Percentiles rank a stretch among this genome's conserved stretches.
Evolutionary conservation across 2,797 vertebrate species (phyloP).

Genomic region (Squalus acanthias): DNA sequence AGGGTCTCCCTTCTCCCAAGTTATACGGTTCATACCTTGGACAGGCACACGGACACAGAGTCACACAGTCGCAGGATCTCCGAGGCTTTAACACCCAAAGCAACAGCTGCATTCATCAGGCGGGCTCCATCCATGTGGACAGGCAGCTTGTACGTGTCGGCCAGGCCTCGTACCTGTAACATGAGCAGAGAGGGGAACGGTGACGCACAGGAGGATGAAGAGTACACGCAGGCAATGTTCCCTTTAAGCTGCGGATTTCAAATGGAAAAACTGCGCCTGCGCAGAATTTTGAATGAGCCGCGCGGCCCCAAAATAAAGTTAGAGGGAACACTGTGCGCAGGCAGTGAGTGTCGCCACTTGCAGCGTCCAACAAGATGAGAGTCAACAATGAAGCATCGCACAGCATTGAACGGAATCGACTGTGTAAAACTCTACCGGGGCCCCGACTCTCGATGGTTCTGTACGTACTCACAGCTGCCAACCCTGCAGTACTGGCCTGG

Average conservation of each 20-base stretch:
- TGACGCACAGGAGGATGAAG: background rate
- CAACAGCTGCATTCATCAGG: constrained; percentile 69
- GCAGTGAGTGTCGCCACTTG: background rate
- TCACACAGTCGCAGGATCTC: constrained; percentile 68
- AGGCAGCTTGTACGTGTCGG: constrained; percentile 56
- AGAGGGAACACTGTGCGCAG: too few species aligned
- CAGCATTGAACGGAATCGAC: background rate
- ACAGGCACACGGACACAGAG: constrained; percentile 76
- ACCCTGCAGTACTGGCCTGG: background rate
- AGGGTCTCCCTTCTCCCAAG: background rate
- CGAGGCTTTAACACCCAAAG: constrained; percentile 56
- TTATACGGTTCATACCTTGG: constrained; percentile 61
- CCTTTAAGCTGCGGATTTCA: too few species aligned
- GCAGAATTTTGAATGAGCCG: too few species aligned
- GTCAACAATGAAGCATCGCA: background rate
- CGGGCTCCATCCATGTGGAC: constrained; percentile 77
- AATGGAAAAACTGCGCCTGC: too few species aligned
- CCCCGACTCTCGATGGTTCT: too few species aligned
- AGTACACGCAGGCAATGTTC: background rate
- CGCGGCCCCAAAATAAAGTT: too few species aligned
- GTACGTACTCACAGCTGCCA: background rate
- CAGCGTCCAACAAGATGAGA: background rate
- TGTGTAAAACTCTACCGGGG: too few species aligned
- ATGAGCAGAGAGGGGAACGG: background rate
- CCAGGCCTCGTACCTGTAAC: constrained; percentile 62